These are phyloP conservation scores for Andricus grossulariae DNA, from an alignment of 1,140 invertebrate species.

Conservation along the genomic window DNA sequence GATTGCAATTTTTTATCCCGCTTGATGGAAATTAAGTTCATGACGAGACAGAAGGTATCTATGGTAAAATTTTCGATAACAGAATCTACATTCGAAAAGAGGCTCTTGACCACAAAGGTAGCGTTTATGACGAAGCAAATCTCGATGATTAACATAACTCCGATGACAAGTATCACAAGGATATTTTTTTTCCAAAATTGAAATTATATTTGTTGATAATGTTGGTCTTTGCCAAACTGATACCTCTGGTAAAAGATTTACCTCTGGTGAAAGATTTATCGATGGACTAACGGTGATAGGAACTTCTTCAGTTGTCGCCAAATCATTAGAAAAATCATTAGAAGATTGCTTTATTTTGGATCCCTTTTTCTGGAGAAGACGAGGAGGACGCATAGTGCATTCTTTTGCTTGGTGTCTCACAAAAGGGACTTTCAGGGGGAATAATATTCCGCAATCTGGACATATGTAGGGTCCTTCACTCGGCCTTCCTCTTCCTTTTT, in stretches of 20 bases:
- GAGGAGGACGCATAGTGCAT: not conserved
- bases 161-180: not conserved
- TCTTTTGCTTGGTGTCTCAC: conserved; percentile 2
- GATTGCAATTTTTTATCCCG: too few species aligned
- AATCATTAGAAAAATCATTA: too few species aligned
- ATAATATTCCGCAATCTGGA: conserved; percentile 6
- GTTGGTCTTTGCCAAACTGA: not conserved
- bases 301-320: not conserved
- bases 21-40: not conserved
- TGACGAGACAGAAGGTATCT: not conserved
- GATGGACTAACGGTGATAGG: not conserved
- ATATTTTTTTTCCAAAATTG: not conserved
- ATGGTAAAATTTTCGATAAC: conserved; percentile 21
- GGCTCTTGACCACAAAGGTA: not conserved
- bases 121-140: conserved; percentile 10
- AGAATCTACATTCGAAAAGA: conserved; percentile 1
- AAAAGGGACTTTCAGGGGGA: not conserved
- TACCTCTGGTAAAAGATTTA: not conserved
- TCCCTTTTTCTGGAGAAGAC: not conserved
- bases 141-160: conserved; percentile 16
- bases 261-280: not conserved
- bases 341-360: not conserved
- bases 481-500: conserved; percentile 19
- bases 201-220: too few species aligned
- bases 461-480: conserved; percentile 29